These are phyloP conservation scores for Alsophila aescularia DNA, from an alignment of 2,888 invertebrate species.

Conservation along the genomic window DNA sequence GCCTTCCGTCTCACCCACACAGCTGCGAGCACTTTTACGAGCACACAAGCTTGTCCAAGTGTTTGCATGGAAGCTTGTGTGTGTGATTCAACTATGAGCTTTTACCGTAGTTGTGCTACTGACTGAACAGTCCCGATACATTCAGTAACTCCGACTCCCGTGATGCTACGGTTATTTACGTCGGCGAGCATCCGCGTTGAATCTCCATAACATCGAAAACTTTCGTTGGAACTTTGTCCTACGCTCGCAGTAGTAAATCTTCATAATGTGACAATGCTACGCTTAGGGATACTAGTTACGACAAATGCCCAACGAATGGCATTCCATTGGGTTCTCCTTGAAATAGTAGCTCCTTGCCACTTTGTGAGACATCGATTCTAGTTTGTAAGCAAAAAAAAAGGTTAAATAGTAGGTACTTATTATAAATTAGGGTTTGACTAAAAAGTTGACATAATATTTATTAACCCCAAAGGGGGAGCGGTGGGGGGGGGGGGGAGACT, in stretches of 20 bases:
- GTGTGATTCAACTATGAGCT: not conserved
- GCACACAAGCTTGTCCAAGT: too few relatives aligned
- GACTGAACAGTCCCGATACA: slow-evolving; percentile 49
- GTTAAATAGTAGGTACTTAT: too few relatives aligned
- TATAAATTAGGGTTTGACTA: too few relatives aligned
- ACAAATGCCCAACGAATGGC: not conserved
- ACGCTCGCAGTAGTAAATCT: slow-evolving; percentile 2
- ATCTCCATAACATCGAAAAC: slow-evolving; percentile 25
- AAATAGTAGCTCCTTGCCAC: not conserved
- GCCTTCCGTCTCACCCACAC: too few relatives aligned
- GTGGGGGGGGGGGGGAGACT: too few relatives aligned
- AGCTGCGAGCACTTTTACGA: too few relatives aligned
- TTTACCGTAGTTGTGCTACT: slow-evolving; percentile 6
- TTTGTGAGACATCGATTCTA: too few relatives aligned
- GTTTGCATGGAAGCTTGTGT: too few relatives aligned
- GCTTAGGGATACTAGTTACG: not conserved
- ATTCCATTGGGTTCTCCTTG: slow-evolving; percentile 1
- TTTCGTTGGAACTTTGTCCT: slow-evolving; percentile 4
- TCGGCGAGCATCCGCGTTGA: slow-evolving; percentile 54
- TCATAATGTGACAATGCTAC: not conserved
- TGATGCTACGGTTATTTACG: slow-evolving; percentile 65
- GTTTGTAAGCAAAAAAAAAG: too few relatives aligned
- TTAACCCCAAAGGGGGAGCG: too few relatives aligned
- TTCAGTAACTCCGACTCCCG: slow-evolving; percentile 58
- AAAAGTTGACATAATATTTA: too few relatives aligned